A percentile compares a stretch with the other conserved stretches of the same genome.
Conservation (phyloP, 2,888 invertebrate genomes). For the Hirtodrosophila duncani region DNA sequence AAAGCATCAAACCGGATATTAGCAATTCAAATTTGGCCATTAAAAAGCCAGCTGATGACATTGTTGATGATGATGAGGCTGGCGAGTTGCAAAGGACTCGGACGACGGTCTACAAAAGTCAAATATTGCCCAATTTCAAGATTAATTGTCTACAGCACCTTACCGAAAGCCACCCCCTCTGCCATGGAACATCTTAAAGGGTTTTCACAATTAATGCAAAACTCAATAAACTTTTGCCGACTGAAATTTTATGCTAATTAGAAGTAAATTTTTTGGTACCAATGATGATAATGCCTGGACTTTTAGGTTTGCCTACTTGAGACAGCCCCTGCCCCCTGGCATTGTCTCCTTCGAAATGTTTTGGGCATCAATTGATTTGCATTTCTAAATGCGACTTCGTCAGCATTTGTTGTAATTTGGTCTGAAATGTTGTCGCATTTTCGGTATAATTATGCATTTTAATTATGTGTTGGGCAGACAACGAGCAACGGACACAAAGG, state of each 20-base stretch:
- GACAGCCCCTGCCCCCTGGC: constrained; percentile 30
- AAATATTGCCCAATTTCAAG: constrained; percentile 73
- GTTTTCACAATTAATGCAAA: constrained; percentile 68
- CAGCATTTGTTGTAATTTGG: constrained; percentile 72
- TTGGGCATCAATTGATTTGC: constrained; percentile 68
- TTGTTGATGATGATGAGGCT: constrained; percentile 20
- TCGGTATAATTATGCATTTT: constrained; percentile 77
- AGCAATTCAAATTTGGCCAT: constrained; percentile 71
- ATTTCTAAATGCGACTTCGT: constrained; percentile 66
- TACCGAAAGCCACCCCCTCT: constrained; percentile 28
- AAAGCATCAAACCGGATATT: constrained; percentile 38
- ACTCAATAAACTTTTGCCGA: constrained; percentile 73
- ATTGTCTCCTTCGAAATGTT: not conserved
- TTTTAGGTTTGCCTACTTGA: constrained; percentile 54
- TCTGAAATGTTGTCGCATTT: constrained; percentile 68
- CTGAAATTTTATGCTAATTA: constrained; percentile 74
- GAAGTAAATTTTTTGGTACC: constrained; percentile 67
- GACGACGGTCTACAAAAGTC: constrained; percentile 63
- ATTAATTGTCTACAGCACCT: constrained; percentile 74
- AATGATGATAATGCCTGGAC: constrained; percentile 59
- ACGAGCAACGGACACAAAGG: constrained; percentile 8
- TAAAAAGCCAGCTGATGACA: constrained; percentile 56
- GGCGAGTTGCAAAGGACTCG: no score
- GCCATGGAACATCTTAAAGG: constrained; percentile 53
- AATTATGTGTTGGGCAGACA: constrained; percentile 63